Conservation (phyloP, 1,140 invertebrate genomes). For the Drosophila bipectinata region DNA sequence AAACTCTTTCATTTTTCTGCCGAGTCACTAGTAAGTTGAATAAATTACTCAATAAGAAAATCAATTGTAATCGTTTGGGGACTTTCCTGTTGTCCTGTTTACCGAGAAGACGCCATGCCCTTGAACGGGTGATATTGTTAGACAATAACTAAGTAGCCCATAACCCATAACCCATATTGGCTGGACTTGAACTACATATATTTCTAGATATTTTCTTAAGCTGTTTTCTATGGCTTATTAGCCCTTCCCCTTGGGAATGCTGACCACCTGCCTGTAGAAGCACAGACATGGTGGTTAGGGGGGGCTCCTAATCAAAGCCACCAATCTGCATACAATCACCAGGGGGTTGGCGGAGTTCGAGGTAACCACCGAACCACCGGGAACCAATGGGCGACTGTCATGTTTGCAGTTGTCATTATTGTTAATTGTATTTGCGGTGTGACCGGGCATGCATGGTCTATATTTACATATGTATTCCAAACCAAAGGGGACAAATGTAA, state of each 20-base stretch:
- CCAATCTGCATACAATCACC: conserved; percentile 49
- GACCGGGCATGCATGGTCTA: conserved; percentile 51
- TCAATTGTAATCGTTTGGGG: conserved; percentile 25
- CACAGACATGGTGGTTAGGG: not conserved
- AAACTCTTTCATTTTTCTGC: not conserved
- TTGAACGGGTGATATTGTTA: conserved; percentile 32
- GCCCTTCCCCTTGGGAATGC: conserved; percentile 36
- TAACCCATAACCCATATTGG: conserved; percentile 40
- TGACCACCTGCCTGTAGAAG: conserved; percentile 6
- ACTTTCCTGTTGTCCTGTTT: not conserved
- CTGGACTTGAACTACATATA: conserved; percentile 48
- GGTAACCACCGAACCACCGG: not conserved
- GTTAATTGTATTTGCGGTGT: conserved; percentile 75
- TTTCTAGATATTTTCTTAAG: conserved; percentile 49
- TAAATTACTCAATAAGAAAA: conserved; percentile 16
- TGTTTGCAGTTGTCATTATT: conserved; percentile 82
- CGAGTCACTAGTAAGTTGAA: not conserved
- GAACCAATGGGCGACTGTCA: conserved; percentile 46
- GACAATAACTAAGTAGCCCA: conserved; percentile 24
- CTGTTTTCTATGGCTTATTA: conserved; percentile 34
- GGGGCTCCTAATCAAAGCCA: conserved; percentile 53
- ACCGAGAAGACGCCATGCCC: conserved; percentile 12
- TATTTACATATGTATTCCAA: conserved; percentile 57
- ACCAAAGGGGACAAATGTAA: conserved; percentile 22
- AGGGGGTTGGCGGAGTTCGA: not conserved